Base-by-base conservation (phyloP, 2,888 invertebrate species). In the Fabriciana adippe region DNA sequence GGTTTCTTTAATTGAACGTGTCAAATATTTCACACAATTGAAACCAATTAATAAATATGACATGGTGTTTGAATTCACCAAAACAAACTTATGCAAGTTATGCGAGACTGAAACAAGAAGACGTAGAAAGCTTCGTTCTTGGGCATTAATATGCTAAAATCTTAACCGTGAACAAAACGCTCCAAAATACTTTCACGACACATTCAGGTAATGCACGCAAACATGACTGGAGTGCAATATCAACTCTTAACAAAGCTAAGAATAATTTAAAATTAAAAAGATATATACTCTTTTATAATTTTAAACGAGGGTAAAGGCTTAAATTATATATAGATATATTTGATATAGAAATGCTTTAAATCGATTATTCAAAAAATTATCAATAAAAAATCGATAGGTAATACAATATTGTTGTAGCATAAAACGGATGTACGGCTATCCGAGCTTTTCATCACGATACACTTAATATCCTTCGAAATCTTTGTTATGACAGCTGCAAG, bases 181-280 rank as follows among this genome's bases (percentile, higher is more conserved):
- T 83, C 82, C 87, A 76, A 90, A 90, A 90, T 88, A 92, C 92
- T 92, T 92, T 92, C 92, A 90, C 91, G 84, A 81, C 83, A 83
- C 79, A 85, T 78, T 75, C 83, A 80, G 77, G 85, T 87, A 88
- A 64, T 83, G 88, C 89, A 89, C 88, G 86, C 86, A 78, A 86
- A 83, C 83, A 81, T 79, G 78, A 81, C 77, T 78, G 78, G 80
- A 80, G 80, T 83, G 82, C 82, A 84, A 79, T 84, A 88, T 66
- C 67, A 85, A 86, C 87, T 87, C 18, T 18, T 51, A 61, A 61
- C 51, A 26, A 41, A 59, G 84, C 81, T 79, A 71, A 79, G 55
- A 80, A 62, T 67, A 67, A 64, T 31, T 48, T 14, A 16, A n/a
- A 47, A 57, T 15, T 3, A 5, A 21, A 55, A 55, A 15, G 2